Conservation (phyloP, 1,140 invertebrate genomes). For the Apocrypta bakeri region DNA sequence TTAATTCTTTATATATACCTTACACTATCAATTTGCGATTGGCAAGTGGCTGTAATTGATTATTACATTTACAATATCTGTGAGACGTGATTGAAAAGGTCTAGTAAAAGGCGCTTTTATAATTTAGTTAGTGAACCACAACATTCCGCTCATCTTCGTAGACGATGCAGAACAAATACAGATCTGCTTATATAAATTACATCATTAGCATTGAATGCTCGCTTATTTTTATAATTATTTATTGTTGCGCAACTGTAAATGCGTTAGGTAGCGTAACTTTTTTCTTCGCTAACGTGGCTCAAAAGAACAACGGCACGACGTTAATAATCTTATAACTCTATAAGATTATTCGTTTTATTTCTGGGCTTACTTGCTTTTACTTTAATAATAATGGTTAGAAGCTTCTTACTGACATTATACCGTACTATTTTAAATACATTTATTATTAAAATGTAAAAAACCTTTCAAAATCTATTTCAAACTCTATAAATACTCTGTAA, state of each 20-base stretch:
- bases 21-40: conserved; percentile 66
- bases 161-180: conserved; percentile 64
- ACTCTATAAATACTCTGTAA: background rate
- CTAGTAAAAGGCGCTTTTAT: conserved; percentile 69
- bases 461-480: background rate
- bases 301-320: background rate
- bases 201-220: conserved; percentile 69
- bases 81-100: conserved; percentile 62
- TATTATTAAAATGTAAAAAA: background rate
- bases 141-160: conserved; percentile 71
- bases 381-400: background rate
- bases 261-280: conserved; percentile 35
- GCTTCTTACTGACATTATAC: background rate
- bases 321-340: background rate
- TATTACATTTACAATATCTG: conserved; percentile 55
- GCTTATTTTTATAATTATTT: conserved; percentile 75
- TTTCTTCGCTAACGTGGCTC: conserved; percentile 18
- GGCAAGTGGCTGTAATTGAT: conserved; percentile 67
- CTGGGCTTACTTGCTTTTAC: conserved; percentile 1
- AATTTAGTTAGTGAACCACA: conserved; percentile 68
- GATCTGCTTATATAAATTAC: conserved; percentile 63
- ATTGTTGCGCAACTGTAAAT: conserved; percentile 68
- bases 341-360: background rate
- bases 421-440: background rate
- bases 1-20: conserved; percentile 59